Evolutionary conservation across 2,113 vertebrate genomes (phyloP).

Genomic region (Tamias sibiricus): DNA sequence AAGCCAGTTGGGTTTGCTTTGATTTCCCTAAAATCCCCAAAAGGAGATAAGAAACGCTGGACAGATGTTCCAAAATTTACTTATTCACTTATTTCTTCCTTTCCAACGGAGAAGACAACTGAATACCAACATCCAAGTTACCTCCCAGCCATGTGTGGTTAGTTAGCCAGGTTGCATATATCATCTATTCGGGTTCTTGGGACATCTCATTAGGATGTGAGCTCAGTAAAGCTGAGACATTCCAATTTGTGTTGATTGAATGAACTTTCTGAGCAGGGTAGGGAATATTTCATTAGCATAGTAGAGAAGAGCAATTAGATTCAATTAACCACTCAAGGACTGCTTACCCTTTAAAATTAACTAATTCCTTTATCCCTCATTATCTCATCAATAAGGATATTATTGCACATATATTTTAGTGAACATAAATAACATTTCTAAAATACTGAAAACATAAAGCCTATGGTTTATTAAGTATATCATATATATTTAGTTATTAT

Average conservation of each 20-base stretch:
- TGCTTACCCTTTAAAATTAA: conserved; percentile 30
- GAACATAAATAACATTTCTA: background rate
- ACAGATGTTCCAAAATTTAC: background rate
- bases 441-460: background rate
- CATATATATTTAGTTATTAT: background rate
- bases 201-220: background rate
- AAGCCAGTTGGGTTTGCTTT: background rate
- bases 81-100: background rate
- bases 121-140: background rate
- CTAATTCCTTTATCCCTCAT: background rate
- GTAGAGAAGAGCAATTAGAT: conserved; percentile 41
- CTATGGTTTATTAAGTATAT: background rate
- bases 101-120: background rate
- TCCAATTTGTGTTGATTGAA: background rate
- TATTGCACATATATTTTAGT: background rate
- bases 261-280: background rate
- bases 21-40: background rate
- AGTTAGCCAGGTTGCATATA: background rate
- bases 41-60: background rate
- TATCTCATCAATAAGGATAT: background rate
- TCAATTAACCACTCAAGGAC: conserved; percentile 27
- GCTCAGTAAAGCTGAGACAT: background rate
- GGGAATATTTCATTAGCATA: conserved; percentile 21
- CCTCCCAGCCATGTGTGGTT: fast-evolving
- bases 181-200: background rate